Conservation (phyloP, 1,140 invertebrate species). For the Odontomachus brunneus region DNA sequence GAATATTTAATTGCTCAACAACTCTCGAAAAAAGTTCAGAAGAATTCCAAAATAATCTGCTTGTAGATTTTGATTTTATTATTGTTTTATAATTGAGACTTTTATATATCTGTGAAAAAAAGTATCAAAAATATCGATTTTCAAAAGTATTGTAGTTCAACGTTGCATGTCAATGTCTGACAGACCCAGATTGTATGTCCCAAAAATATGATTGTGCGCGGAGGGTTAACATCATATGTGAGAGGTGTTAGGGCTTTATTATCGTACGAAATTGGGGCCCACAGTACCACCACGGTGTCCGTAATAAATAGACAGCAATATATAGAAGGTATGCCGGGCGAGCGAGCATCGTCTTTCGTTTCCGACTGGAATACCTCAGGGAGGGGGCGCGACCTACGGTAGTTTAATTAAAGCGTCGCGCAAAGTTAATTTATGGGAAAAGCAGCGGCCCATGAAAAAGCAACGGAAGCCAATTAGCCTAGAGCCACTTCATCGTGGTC, state of each 20-base stretch:
- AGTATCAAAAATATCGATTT: no score
- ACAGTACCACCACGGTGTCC: background rate
- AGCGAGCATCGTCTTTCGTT: conserved; percentile 32
- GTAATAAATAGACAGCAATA: conserved; percentile 59
- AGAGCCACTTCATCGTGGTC: conserved; percentile 67
- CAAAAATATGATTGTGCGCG: no score
- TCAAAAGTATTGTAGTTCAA: no score
- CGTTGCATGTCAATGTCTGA: no score
- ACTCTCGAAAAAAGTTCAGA: no score
- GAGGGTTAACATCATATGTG: background rate
- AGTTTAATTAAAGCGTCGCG: conserved; percentile 74
- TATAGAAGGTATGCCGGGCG: conserved; percentile 22
- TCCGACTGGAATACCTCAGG: conserved; percentile 54
- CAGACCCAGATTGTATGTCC: no score
- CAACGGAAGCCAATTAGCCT: conserved; percentile 77
- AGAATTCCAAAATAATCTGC: no score
- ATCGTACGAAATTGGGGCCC: background rate
- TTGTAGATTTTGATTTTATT: no score
- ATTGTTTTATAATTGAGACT: no score
- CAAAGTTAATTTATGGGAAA: conserved; percentile 74
- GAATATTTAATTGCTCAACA: no score
- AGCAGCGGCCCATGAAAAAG: conserved; percentile 70
- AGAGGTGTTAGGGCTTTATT: background rate
- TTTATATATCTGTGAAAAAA: no score
- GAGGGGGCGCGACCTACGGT: conserved; percentile 57